Evolutionary conservation across 2,888 invertebrate genomes (phyloP), one percentile per base, ranked within the genome.

Genomic region (Yponomeuta cagnagella): DNA sequence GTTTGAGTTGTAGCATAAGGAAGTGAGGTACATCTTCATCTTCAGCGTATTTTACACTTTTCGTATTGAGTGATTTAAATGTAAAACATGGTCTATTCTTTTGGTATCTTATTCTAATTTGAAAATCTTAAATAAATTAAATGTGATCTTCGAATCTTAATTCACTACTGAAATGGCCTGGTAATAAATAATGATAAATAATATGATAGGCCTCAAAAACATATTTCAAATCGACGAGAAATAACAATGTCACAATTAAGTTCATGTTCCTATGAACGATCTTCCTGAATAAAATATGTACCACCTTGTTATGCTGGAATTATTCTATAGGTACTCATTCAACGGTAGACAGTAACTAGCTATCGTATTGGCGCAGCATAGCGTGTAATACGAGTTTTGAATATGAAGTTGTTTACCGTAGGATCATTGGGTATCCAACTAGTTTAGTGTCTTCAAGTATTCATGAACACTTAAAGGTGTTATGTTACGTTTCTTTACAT

Each of bases 351-450:
- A 52, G 30, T 69, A 69, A 31, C 30, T 58, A 30, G 15, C 52
- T 58, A 52, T 69, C 58, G 31, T 58, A 58, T 69, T 33, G 66
- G 37, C 66, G 66, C 4, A 30, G 37, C 68, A 12, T 65, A 65
- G 65, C 37, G 37, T 68, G 69, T 69, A 69, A 69, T 58, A 15
- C 33, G 52, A 69, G 69, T 33, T 58, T 58, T 69, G 69, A 69
- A 69, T 69, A 58, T 10, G 63, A 69, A 37, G 31, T 52, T 68
- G 65, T 15, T 58, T 15, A 58, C 12, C 52, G 12, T 58, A 58
- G 52, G 52, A 15, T 15, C 33, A 67, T 10, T 37, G 15, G 15
- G 3, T 37, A 9, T 65, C 37, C 15, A 12, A 31, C 65, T 65
- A 12, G 9, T 65, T 33, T 65, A 10, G 65, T 65, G 65, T 23